Conservation (phyloP, 1,140 invertebrate species). For the Archivesica marissinica region DNA sequence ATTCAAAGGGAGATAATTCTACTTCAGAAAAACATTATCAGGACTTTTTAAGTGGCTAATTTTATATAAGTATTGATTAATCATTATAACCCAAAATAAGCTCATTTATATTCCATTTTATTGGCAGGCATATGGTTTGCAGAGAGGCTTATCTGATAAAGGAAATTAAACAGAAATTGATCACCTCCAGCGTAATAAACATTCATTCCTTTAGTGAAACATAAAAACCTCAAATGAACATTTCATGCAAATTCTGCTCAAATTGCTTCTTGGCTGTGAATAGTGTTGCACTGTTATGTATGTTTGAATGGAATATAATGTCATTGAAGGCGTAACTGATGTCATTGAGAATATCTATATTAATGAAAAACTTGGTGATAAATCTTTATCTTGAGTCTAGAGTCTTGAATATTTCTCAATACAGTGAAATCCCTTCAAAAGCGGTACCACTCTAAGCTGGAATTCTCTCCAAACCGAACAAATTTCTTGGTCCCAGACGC, state of each 20-base stretch:
- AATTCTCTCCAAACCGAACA: too few relatives aligned
- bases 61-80: conserved; percentile 41
- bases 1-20: conserved; percentile 20
- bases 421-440: too few relatives aligned
- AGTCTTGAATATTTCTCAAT: too few relatives aligned
- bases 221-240: neutral
- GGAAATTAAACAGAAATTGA: conserved; percentile 58
- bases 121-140: conserved; percentile 28
- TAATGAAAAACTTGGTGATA: too few relatives aligned
- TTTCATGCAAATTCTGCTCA: neutral
- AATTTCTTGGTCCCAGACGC: too few relatives aligned
- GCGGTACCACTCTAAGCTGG: too few relatives aligned
- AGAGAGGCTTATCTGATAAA: conserved; percentile 49
- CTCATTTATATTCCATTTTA: conserved; percentile 57
- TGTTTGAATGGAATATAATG: too few relatives aligned
- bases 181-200: conserved; percentile 11
- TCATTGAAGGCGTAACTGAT: too few relatives aligned
- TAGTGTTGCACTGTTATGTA: neutral
- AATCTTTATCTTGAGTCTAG: too few relatives aligned
- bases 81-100: conserved; percentile 14
- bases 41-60: neutral
- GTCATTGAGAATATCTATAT: too few relatives aligned
- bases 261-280: neutral
- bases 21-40: neutral
- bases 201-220: neutral